Evolutionary conservation across 2,888 invertebrate species (phyloP).

Genomic region (Coleophora flavipennella): DNA sequence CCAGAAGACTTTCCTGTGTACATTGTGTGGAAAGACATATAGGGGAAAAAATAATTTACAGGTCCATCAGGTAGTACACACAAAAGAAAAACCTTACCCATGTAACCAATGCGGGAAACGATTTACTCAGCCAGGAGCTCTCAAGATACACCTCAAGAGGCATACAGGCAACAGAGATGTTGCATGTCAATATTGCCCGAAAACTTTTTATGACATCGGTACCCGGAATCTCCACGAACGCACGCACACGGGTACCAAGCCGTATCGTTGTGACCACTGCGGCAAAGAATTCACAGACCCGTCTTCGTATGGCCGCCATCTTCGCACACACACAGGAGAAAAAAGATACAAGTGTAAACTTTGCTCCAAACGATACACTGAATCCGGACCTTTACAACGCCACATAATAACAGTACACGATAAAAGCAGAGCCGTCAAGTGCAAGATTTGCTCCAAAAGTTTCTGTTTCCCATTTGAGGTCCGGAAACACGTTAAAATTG

Average conservation of each 20-base stretch:
- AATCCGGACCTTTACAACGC: no score
- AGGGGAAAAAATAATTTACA: background rate
- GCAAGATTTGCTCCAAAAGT: no score
- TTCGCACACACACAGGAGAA: conserved; percentile 24
- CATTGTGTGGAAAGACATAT: background rate
- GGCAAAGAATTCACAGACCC: conserved; percentile 24
- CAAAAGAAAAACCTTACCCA: background rate
- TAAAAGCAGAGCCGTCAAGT: no score
- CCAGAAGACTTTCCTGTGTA: background rate
- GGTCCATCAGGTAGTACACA: background rate
- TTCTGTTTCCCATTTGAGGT: no score
- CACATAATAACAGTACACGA: no score
- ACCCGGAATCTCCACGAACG: conserved; percentile 15
- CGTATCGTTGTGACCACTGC: conserved; percentile 22
- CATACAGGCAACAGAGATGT: conserved; percentile 8
- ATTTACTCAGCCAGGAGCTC: background rate
- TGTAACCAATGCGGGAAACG: background rate
- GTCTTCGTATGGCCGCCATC: conserved; percentile 22
- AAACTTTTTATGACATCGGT: conserved; percentile 13
- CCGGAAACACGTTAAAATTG: no score
- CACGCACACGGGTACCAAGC: conserved; percentile 23
- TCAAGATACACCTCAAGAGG: background rate
- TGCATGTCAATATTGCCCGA: conserved; percentile 22
- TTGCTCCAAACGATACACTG: no score
- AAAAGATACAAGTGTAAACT: conserved; percentile 22